phyloP scores from a whole-genome alignment of 1,140 invertebrate genomes.

The Drosophila hydei region DNA sequence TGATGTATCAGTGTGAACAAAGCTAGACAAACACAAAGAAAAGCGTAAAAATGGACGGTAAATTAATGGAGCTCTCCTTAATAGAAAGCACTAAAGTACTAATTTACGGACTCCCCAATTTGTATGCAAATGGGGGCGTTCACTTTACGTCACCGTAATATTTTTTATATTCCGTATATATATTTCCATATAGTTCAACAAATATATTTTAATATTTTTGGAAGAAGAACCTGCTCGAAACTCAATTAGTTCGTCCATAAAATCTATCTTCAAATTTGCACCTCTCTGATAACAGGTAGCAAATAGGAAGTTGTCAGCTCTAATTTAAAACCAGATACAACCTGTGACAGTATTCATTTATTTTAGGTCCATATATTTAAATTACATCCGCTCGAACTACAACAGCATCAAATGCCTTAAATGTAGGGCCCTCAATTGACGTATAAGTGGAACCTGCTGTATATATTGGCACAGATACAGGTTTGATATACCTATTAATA shows the following conservation, averaged over 20 bases:
- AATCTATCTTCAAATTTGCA: conserved; percentile 50
- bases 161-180: conserved; percentile 24
- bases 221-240: conserved; percentile 42
- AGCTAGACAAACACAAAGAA: too few relatives aligned
- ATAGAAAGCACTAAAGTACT: conserved; percentile 48
- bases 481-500: too few relatives aligned
- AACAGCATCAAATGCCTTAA: background rate
- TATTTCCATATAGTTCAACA: too few relatives aligned
- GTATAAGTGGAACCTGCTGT: conserved; percentile 19
- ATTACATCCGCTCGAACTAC: conserved; percentile 29
- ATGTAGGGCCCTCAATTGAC: background rate
- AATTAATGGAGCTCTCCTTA: conserved; percentile 28
- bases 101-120: conserved; percentile 58
- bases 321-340: conserved; percentile 17
- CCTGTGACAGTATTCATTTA: conserved; percentile 18
- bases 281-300: conserved; percentile 27
- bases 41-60: conserved; percentile 36
- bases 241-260: conserved; percentile 65
- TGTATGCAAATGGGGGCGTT: conserved; percentile 70
- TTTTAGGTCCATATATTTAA: background rate
- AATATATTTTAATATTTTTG: too few relatives aligned
- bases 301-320: conserved; percentile 28
- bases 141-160: conserved; percentile 21
- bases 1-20: conserved; percentile 74
- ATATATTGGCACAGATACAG: too few relatives aligned